phyloP scores from a whole-genome alignment of 2,113 vertebrate genomes.

The Hemiprocne comata region DNA sequence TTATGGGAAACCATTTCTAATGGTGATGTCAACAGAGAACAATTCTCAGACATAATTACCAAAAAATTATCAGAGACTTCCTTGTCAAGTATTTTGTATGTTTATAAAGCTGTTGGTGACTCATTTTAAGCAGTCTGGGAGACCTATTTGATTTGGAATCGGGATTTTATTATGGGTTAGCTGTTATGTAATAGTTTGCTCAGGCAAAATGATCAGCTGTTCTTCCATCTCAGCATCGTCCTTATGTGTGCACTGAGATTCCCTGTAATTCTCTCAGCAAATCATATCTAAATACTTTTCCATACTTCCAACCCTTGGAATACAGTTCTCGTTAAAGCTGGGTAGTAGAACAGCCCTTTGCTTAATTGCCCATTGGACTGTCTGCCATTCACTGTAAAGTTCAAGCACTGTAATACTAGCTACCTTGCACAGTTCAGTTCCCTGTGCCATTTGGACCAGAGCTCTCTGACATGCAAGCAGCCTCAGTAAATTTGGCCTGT shows the following conservation, averaged over 20 bases:
- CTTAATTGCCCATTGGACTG: slow-evolving; percentile 27
- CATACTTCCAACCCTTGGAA: slow-evolving; percentile 37
- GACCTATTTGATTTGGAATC: slow-evolving; percentile 87
- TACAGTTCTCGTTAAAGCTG: slow-evolving; percentile 30
- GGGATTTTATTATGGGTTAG: slow-evolving; percentile 82
- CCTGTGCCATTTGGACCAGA: background rate
- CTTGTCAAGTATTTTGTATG: slow-evolving; percentile 87
- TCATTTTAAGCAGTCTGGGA: slow-evolving; percentile 85
- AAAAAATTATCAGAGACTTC: slow-evolving; percentile 88
- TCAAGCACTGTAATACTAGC: background rate
- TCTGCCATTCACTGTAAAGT: background rate
- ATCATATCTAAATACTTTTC: slow-evolving; percentile 68
- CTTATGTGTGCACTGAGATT: slow-evolving; percentile 64
- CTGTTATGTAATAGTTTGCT: slow-evolving; percentile 86
- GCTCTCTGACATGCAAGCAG: background rate
- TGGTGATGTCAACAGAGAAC: slow-evolving; percentile 88
- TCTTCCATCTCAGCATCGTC: slow-evolving; percentile 74
- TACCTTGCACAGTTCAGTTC: background rate
- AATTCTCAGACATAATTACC: slow-evolving; percentile 89
- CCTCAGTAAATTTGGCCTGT: background rate
- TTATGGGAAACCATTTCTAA: slow-evolving; percentile 84
- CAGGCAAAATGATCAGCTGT: slow-evolving; percentile 73
- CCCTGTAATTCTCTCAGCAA: slow-evolving; percentile 75
- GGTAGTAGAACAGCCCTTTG: background rate
- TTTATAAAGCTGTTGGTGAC: slow-evolving; percentile 87